Base-by-base conservation (phyloP, 23 tunicate species). In the Corella eumyota region DNA sequence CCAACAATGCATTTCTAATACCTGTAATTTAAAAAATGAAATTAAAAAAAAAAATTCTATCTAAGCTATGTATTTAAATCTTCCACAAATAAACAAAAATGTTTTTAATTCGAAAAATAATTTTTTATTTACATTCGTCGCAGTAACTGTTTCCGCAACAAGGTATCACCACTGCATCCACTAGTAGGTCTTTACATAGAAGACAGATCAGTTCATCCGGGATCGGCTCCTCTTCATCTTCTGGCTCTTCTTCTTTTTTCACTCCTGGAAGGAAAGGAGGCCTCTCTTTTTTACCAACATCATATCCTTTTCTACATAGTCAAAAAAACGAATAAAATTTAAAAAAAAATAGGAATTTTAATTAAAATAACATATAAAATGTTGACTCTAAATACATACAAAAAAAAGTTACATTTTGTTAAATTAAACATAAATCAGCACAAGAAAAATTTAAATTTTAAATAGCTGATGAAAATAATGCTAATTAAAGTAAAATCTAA, bases 141-240 rank as follows among this genome's bases (percentile, higher is more conserved):
- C 96, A 87, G 66, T 78, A 87, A 45, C 81, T 87, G 36, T 78
- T 87, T 50, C 87, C 87, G 46, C 96, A 87, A 66, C 96, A 87
- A 9, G 87, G 87, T 20, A 78, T 87, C 6, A 78, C 87, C 6
- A 78, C 87, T 24, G 96, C 87, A 68, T 87, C 96, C 26, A 77
- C 76, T 35, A 87, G 75, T 13, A 87, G 45, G 24, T 90, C 97
- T 29, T 90, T 80, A 63, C 97, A 90, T 1, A 90, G 62, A 0
- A 74, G 74, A 60, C 90, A 90, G 53, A 73, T 73, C 31, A 80
- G 44, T 49, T 90, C 97, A 64, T 80, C 97, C 9, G 97, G 90
- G 31, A 90, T 70, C 22, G 88, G 90, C 50, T 90, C 90, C 50
- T 90, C 90, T 54, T 90, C 90, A 29, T 80, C 83, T 22, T 80